Evolutionary conservation across 1,140 invertebrate species (phyloP).

Genomic region (Euwallacea fornicatus): DNA sequence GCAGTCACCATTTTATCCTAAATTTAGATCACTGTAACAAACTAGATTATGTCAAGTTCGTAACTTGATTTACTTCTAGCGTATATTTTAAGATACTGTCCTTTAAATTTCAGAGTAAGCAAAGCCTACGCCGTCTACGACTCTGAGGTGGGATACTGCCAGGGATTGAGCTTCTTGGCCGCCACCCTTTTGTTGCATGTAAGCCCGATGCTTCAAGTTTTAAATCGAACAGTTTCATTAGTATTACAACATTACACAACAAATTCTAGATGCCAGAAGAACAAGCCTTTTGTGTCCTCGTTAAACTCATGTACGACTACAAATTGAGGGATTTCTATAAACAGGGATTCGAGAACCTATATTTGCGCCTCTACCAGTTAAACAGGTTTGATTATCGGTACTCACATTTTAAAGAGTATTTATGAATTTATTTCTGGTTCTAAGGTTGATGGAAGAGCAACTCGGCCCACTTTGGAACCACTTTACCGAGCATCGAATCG

Average conservation of each 20-base stretch:
- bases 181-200: conserved; percentile 95
- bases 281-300: conserved; percentile 95
- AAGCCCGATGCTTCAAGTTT: conserved; percentile 42
- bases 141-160: conserved; percentile 97
- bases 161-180: conserved; percentile 95
- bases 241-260: background rate
- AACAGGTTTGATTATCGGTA: conserved; percentile 57
- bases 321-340: conserved; percentile 92
- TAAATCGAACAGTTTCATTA: too few species aligned
- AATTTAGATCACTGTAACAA: too few species aligned
- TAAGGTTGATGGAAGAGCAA: conserved; percentile 89
- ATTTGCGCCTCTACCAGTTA: conserved; percentile 94
- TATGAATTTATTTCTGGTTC: background rate
- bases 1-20: too few species aligned
- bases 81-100: background rate
- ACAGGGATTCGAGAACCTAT: conserved; percentile 94
- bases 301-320: conserved; percentile 97
- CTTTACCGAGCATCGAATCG: conserved; percentile 88
- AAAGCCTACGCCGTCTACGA: conserved; percentile 98
- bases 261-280: conserved; percentile 94
- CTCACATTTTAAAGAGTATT: background rate
- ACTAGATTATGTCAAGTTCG: too few species aligned
- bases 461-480: conserved; percentile 87
- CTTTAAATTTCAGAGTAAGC: conserved; percentile 55
- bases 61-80: background rate